Conservation (phyloP, 35 echinoderm and acorn worm genomes). For the Chiridota heheva region DNA sequence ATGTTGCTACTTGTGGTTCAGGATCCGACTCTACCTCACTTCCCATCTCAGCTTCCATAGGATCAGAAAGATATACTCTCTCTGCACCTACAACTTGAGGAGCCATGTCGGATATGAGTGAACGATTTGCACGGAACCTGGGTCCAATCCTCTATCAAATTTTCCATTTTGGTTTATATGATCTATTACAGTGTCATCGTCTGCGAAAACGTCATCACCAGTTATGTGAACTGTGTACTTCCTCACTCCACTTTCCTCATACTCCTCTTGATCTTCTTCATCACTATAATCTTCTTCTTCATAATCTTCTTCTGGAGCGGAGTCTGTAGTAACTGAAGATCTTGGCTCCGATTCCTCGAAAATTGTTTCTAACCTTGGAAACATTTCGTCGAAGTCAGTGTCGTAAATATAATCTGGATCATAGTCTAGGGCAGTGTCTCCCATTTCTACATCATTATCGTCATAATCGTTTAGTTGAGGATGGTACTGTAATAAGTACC, state of each 20-base stretch:
- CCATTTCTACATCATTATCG: conserved; percentile 35
- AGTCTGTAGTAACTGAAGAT: conserved; percentile 28
- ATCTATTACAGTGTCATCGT: too few species aligned
- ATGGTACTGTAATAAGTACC: too few species aligned
- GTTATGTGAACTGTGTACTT: too few species aligned
- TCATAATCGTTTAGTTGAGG: conserved; percentile 39
- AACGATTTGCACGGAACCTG: too few species aligned
- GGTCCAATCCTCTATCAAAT: too few species aligned
- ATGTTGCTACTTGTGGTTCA: too few species aligned
- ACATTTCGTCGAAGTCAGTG: conserved; percentile 26
- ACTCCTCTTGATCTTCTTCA: too few species aligned
- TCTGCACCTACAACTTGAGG: neutral
- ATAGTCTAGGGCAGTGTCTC: conserved; percentile 30
- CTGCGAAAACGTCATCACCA: too few species aligned
- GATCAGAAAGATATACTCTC: conserved; percentile 6
- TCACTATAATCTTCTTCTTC: conserved; percentile 40
- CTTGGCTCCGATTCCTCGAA: conserved; percentile 32
- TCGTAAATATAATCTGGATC: conserved; percentile 9
- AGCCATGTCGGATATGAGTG: neutral
- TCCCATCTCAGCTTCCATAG: conserved; percentile 20
- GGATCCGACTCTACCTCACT: conserved; percentile 13
- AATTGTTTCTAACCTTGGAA: conserved; percentile 35
- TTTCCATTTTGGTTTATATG: too few species aligned
- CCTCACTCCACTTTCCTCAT: too few species aligned
- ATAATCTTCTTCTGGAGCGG: conserved; percentile 9